Percentiles rank a stretch among this genome's conserved stretches.
phyloP scores from a whole-genome alignment of 2,797 vertebrate species.

The Rhadinocentrus ornatus region DNA sequence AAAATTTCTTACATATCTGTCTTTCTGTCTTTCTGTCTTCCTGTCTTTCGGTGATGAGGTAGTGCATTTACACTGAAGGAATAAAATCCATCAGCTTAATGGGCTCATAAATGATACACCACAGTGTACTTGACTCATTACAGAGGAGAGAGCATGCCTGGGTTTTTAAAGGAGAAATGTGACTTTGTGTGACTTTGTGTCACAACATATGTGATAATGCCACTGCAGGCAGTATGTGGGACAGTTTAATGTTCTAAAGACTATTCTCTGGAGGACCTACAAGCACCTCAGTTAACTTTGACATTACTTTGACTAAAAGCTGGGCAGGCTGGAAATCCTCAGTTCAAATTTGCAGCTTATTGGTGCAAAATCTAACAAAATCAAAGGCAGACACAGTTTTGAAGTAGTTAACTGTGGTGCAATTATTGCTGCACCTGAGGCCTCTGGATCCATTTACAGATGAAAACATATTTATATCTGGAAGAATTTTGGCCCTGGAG shows the following conservation, averaged over 20 bases:
- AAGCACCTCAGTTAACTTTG: slow-evolving; percentile 18
- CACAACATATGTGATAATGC: slow-evolving; percentile 19
- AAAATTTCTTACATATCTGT: slow-evolving; percentile 16
- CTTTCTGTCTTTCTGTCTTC: not conserved
- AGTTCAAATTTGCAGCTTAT: not conserved
- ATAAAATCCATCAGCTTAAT: slow-evolving; percentile 49
- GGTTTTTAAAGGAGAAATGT: slow-evolving; percentile 37
- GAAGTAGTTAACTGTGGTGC: no score
- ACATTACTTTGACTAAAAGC: slow-evolving; percentile 24
- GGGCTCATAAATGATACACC: slow-evolving; percentile 52
- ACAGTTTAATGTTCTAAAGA: slow-evolving; percentile 17
- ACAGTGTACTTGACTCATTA: slow-evolving; percentile 38
- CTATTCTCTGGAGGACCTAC: slow-evolving; percentile 10
- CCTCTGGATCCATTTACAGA: no score
- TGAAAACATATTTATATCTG: no score
- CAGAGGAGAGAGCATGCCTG: slow-evolving; percentile 14
- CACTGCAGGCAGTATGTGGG: not conserved
- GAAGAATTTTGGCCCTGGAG: no score
- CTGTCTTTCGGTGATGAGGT: slow-evolving; percentile 10
- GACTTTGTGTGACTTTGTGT: slow-evolving; percentile 7
- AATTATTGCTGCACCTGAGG: no score
- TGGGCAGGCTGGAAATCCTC: slow-evolving; percentile 9
- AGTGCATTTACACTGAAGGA: slow-evolving; percentile 2
- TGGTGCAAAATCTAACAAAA: not conserved
- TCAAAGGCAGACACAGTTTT: no score